These are phyloP conservation scores for Habropoda laboriosa DNA, from an alignment of 1,140 invertebrate genomes.

Conservation along the genomic window DNA sequence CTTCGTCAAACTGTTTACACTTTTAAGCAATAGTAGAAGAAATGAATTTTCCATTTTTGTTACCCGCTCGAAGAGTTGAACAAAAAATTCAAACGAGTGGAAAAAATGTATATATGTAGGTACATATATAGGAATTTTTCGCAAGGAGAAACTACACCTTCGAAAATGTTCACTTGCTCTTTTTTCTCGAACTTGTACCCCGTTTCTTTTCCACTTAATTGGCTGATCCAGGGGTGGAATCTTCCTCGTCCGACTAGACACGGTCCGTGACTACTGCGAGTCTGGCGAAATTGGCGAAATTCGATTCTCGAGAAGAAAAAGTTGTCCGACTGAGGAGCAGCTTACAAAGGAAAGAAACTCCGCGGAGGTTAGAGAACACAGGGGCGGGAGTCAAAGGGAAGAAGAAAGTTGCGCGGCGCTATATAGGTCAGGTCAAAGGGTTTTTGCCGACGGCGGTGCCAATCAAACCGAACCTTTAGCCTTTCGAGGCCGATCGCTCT, in stretches of 20 bases:
- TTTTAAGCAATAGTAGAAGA: too few relatives aligned
- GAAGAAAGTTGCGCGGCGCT: constrained; percentile 5
- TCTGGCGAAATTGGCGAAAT: neutral
- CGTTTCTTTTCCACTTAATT: too few relatives aligned
- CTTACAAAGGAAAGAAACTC: constrained; percentile 18
- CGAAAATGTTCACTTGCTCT: too few relatives aligned
- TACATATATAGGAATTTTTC: too few relatives aligned
- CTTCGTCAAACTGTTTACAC: too few relatives aligned
- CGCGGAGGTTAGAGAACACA: neutral
- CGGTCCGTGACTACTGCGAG: neutral
- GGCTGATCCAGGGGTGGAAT: too few relatives aligned
- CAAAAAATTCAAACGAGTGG: too few relatives aligned
- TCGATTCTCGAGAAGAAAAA: constrained; percentile 5
- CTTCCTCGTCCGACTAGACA: neutral
- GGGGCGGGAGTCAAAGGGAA: constrained; percentile 2
- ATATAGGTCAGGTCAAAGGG: constrained; percentile 13
- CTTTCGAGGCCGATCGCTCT: constrained; percentile 5
- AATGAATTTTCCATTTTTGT: too few relatives aligned
- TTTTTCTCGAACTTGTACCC: too few relatives aligned
- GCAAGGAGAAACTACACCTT: too few relatives aligned
- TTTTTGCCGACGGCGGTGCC: neutral
- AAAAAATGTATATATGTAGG: too few relatives aligned
- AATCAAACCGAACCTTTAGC: constrained; percentile 32
- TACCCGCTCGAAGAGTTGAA: too few relatives aligned
- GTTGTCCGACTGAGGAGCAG: neutral